Evolutionary conservation across 2,797 vertebrate genomes (phyloP), one percentile per base, ranked within the genome.

Genomic region (Pelobates cultripes): DNA sequence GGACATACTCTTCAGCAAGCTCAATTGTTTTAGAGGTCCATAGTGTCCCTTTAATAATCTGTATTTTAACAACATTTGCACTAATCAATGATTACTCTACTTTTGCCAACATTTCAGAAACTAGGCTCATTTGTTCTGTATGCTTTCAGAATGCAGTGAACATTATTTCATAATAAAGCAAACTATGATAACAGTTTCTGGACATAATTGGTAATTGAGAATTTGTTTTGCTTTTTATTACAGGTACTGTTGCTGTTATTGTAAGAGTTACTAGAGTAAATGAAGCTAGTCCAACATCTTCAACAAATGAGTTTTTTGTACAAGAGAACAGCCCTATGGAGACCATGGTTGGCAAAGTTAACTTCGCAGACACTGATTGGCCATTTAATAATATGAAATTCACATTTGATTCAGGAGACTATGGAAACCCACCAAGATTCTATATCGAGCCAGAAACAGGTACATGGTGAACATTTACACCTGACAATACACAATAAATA

Each of bases 341-440:
- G 8, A 72, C 76, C 0, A 2, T 86, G 1, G 83, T 88, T 80
- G 82, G 73, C 60, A 86, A 43, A 86, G 17, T 85, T 43, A 2
- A 12, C 15, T 84, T 89, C 85, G 70, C 41, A n/a, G 80, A 87
- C 74, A 53, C 80, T 81, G 86, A 84, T 14, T 86, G 85, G 70
- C 45, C 85, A 73, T 84, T 89, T 76, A 81, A 51, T 68, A 89
- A 89, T 13, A 0, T 88, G 55, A 88, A 84, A 10, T 82, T 85
- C 51, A 13, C 3, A 17, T 4, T 71, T 77, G 28, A 67, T 79
- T 64, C 57, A 73, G 69, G 70, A 7, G 87, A 81, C 68, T 63
- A 79, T 17, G 75, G 84, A 85, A 86, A 15, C 0, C 57, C 15
- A 75, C 77, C 86, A 53, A 77, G n/a, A 40, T 89, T 91, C 87